Evolutionary conservation across 2,888 invertebrate genomes (phyloP).

Genomic region (Spodoptera picta): DNA sequence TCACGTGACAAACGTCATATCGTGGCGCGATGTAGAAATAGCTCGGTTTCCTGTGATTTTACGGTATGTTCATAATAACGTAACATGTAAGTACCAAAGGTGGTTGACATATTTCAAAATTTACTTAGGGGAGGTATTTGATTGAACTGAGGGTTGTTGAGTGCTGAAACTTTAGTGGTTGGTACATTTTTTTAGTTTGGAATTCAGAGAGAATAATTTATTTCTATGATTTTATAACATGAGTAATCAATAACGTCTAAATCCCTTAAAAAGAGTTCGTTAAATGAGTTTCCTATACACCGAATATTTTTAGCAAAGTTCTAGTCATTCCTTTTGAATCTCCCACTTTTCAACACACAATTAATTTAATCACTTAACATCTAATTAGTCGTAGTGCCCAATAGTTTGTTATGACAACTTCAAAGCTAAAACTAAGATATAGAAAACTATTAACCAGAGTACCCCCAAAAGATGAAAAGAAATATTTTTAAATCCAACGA

Average conservation of each 20-base stretch:
- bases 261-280: no score
- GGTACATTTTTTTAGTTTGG: no score
- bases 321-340: background rate
- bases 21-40: slow-evolving; percentile 72
- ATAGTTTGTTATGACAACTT: slow-evolving; percentile 68
- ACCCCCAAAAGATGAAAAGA: slow-evolving; percentile 78
- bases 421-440: slow-evolving; percentile 71
- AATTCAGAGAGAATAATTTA: no score
- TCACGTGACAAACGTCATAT: slow-evolving; percentile 75
- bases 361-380: slow-evolving; percentile 55
- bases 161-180: no score
- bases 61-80: slow-evolving; percentile 53
- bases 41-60: slow-evolving; percentile 71
- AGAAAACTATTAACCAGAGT: slow-evolving; percentile 71
- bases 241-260: no score
- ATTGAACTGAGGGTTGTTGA: no score
- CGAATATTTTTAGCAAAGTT: no score
- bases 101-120: slow-evolving; percentile 10
- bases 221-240: no score
- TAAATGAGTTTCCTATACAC: no score
- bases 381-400: slow-evolving; percentile 56
- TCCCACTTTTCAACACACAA: slow-evolving; percentile 33
- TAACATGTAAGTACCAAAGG: slow-evolving; percentile 22
- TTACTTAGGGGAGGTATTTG: background rate
- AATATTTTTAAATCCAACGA: slow-evolving; percentile 80